Evolutionary conservation across 2,797 vertebrate genomes (phyloP).

Genomic region (Thalassophryne amazonica): DNA sequence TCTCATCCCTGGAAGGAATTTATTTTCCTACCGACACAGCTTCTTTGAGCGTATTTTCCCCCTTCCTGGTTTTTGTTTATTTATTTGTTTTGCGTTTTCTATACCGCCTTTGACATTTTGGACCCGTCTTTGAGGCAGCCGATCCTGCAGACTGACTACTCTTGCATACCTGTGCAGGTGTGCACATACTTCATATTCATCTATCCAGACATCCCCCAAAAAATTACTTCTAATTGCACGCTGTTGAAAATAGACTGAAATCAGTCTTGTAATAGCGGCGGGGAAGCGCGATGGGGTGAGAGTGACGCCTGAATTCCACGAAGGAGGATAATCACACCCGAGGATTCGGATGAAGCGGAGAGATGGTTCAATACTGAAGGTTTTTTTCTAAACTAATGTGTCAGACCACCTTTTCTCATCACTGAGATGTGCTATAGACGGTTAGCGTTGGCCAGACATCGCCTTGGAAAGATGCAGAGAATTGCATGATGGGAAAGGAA

Average conservation of each 20-base stretch:
- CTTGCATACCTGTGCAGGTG: constrained; percentile 55
- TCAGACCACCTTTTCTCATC: constrained; percentile 49
- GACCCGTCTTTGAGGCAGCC: constrained; percentile 52
- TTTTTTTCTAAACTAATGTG: constrained; percentile 46
- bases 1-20: constrained; percentile 59
- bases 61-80: constrained; percentile 17
- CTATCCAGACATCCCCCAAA: constrained; percentile 19
- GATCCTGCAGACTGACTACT: constrained; percentile 30
- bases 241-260: constrained; percentile 26
- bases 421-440: constrained; percentile 25
- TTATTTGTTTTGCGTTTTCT: constrained; percentile 29
- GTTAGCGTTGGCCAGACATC: constrained; percentile 37
- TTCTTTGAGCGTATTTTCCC: constrained; percentile 38
- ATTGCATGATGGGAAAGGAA: constrained; percentile 66
- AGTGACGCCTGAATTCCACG: constrained; percentile 31
- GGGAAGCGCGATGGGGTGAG: constrained; percentile 38
- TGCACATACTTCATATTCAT: constrained; percentile 48
- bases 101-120: constrained; percentile 57
- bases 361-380: constrained; percentile 37
- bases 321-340: constrained; percentile 38
- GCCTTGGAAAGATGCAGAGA: constrained; percentile 38
- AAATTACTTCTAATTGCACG: constrained; percentile 23
- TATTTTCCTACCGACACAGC: constrained; percentile 57
- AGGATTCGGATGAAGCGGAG: constrained; percentile 30
- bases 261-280: constrained; percentile 35